Percentiles rank a stretch among this genome's conserved stretches.
These are phyloP conservation scores for Hypomesus transpacificus DNA, from an alignment of 2,113 vertebrate species.

Conservation along the genomic window DNA sequence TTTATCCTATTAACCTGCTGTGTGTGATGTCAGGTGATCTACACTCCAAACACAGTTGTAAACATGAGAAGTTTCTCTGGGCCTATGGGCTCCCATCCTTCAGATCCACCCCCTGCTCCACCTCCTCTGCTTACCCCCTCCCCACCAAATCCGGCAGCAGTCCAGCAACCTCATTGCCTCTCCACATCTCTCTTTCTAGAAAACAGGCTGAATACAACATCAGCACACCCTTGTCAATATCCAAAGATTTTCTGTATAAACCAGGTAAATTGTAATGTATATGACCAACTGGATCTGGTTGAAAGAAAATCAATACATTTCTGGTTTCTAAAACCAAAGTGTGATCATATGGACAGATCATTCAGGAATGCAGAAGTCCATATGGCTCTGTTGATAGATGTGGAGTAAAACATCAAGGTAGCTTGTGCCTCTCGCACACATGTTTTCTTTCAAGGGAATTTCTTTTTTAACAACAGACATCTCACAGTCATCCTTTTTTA, in stretches of 20 bases:
- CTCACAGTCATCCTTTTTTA: too few relatives aligned
- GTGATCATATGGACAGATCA: too few relatives aligned
- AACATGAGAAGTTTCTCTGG: slow-evolving; percentile 47
- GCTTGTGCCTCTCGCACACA: too few relatives aligned
- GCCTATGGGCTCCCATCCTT: slow-evolving; percentile 58
- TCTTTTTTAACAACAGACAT: too few relatives aligned
- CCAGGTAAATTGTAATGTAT: background rate
- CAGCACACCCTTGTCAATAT: background rate
- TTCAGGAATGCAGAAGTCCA: too few relatives aligned
- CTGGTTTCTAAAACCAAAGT: too few relatives aligned
- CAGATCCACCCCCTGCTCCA: slow-evolving; percentile 62
- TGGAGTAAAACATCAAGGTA: too few relatives aligned
- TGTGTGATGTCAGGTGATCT: slow-evolving; percentile 29
- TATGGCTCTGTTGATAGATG: too few relatives aligned
- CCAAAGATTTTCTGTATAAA: background rate
- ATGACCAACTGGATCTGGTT: too few relatives aligned
- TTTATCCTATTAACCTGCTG: slow-evolving; percentile 23
- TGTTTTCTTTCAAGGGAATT: too few relatives aligned
- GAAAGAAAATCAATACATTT: too few relatives aligned
- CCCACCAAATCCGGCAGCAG: background rate
- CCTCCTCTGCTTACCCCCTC: slow-evolving; percentile 19
- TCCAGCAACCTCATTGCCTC: slow-evolving; percentile 2
- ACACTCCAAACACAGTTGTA: slow-evolving; percentile 26
- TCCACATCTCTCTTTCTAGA: background rate
- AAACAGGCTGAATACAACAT: slow-evolving; percentile 9